Percentiles rank a stretch among this genome's conserved stretches.
These are phyloP conservation scores for Falco peregrinus DNA, from an alignment of 2,797 vertebrate species.

Conservation along the genomic window DNA sequence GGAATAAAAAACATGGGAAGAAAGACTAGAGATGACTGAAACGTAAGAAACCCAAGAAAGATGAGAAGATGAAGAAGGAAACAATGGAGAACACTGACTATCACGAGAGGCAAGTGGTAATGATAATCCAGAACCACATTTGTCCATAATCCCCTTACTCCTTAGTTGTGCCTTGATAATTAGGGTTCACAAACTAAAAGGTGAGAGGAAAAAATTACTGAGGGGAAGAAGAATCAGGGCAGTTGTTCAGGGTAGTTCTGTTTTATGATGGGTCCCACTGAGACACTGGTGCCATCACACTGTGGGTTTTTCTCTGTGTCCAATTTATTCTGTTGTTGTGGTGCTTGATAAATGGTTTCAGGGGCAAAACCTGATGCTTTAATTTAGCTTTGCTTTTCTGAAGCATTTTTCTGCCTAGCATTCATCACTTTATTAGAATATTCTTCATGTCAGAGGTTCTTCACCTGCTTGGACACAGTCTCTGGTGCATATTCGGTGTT, in stretches of 20 bases:
- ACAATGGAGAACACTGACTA: neutral
- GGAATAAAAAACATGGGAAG: neutral
- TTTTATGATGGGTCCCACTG: neutral
- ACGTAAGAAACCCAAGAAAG: neutral
- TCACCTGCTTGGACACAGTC: neutral
- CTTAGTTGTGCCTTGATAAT: neutral
- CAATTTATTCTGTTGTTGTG: neutral
- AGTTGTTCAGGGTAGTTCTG: neutral
- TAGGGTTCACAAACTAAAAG: neutral
- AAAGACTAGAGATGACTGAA: neutral
- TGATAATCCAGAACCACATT: neutral
- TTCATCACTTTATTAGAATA: neutral
- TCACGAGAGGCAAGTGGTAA: neutral
- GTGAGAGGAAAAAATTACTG: neutral
- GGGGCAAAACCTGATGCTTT: neutral
- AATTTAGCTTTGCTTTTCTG: neutral
- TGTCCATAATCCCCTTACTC: neutral
- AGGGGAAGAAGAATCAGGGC: neutral
- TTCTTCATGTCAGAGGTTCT: neutral
- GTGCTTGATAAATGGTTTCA: neutral
- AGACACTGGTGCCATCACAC: fast-evolving
- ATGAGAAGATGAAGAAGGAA: neutral
- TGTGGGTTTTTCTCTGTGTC: neutral
- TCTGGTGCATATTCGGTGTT: neutral
- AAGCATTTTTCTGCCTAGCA: neutral